Percentiles rank a stretch among this genome's conserved stretches.
Conservation (phyloP, 2,797 vertebrate genomes). For the Microctenopoma lineatum region DNA sequence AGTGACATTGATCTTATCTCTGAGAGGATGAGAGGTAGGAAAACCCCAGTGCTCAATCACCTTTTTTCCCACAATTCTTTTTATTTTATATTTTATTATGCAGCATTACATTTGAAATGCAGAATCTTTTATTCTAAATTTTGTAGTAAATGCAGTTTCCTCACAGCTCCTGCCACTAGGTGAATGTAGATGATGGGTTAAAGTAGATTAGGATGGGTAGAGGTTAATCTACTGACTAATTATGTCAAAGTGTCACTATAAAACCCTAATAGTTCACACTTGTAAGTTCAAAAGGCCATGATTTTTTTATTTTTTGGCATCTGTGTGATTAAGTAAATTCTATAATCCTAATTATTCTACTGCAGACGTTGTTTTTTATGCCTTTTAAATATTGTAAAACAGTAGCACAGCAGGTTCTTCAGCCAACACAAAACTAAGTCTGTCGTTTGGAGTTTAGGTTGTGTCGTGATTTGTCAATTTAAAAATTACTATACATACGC, state of each 20-base stretch:
- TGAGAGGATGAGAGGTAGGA: constrained; percentile 20
- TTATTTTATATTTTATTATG: background rate
- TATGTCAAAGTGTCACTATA: constrained; percentile 38
- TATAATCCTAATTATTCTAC: background rate
- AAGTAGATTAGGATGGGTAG: constrained; percentile 56
- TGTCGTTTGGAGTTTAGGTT: constrained; percentile 2
- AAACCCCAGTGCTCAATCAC: background rate
- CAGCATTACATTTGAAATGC: constrained; percentile 9
- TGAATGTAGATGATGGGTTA: constrained; percentile 54
- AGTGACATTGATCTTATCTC: constrained; percentile 25
- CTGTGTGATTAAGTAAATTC: no score
- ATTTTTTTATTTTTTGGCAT: background rate
- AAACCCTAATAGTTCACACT: constrained; percentile 28
- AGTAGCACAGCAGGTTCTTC: background rate
- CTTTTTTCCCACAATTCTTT: background rate
- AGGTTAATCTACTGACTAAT: constrained; percentile 61
- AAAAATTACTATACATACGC: constrained; percentile 36
- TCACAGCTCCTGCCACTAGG: constrained; percentile 18
- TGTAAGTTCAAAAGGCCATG: background rate
- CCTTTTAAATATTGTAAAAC: background rate
- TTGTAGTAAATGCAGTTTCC: constrained; percentile 12
- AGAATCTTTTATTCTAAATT: background rate
- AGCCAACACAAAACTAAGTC: background rate
- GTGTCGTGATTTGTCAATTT: constrained; percentile 24
- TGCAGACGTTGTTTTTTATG: background rate